Percentiles rank a stretch among this genome's conserved stretches.
Conservation (phyloP, 2,888 invertebrate genomes). For the Empis stercorea region DNA sequence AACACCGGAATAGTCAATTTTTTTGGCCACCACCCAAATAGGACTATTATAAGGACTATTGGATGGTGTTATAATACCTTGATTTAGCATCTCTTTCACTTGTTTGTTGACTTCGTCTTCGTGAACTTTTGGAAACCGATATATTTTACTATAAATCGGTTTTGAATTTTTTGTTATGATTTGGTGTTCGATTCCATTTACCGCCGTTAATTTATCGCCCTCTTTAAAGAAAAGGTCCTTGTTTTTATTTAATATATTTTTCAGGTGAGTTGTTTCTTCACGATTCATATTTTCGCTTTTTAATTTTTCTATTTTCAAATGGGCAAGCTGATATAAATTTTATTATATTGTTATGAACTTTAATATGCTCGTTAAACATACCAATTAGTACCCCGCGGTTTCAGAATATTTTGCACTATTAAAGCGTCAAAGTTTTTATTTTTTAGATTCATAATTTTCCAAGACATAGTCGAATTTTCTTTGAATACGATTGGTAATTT, state of each 20-base stretch:
- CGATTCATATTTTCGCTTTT: slow-evolving; percentile 4
- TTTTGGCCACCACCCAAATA: slow-evolving; percentile 6
- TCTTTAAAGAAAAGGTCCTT: slow-evolving; percentile 4
- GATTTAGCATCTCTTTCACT: slow-evolving; percentile 4
- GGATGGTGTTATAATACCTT: slow-evolving; percentile 2
- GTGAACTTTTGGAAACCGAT: not conserved
- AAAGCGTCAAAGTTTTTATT: not conserved
- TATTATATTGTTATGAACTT: not conserved
- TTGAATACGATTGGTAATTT: not conserved
- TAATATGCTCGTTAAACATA: not conserved
- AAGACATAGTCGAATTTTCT: not conserved
- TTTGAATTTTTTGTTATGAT: not conserved
- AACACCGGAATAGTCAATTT: slow-evolving; percentile 1
- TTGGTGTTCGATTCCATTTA: slow-evolving; percentile 1
- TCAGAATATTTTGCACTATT: not conserved
- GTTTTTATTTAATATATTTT: not conserved
- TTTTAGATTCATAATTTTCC: not conserved
- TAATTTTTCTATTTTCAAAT: not conserved
- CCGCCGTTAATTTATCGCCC: slow-evolving; percentile 1
- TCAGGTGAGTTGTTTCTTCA: slow-evolving; percentile 3
- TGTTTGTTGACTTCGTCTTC: slow-evolving; percentile 2
- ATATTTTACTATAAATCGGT: not conserved
- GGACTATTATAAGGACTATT: too few relatives aligned
- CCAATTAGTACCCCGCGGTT: not conserved
- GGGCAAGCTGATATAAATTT: not conserved